These are phyloP conservation scores for Tachypleus tridentatus DNA, from an alignment of 1,140 invertebrate species.

Conservation along the genomic window DNA sequence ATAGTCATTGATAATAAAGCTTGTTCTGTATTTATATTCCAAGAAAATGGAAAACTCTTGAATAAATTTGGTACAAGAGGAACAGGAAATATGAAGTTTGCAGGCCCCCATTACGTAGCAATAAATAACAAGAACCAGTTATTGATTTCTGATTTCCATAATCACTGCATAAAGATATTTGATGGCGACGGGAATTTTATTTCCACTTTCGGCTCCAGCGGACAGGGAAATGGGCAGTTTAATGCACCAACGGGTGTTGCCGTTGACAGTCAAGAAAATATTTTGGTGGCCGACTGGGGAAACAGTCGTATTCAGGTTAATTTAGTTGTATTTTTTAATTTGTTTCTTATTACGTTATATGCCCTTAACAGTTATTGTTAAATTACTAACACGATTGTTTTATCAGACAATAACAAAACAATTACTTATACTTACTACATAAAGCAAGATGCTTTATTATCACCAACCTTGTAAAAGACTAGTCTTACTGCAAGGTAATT, in stretches of 20 bases:
- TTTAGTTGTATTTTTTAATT: background rate
- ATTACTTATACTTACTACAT: too few species aligned
- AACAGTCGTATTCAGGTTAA: slow-evolving; percentile 20
- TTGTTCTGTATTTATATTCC: slow-evolving; percentile 42
- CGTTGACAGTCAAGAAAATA: slow-evolving; percentile 43
- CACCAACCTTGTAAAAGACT: too few species aligned
- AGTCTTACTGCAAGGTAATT: too few species aligned
- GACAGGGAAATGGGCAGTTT: slow-evolving; percentile 40
- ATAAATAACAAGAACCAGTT: slow-evolving; percentile 41
- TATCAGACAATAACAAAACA: too few species aligned
- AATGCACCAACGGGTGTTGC: slow-evolving; percentile 49
- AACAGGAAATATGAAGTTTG: slow-evolving; percentile 39
- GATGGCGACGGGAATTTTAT: slow-evolving; percentile 36
- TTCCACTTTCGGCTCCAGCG: slow-evolving; percentile 38
- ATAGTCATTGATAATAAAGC: slow-evolving; percentile 52
- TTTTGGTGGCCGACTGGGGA: slow-evolving; percentile 42
- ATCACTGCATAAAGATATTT: slow-evolving; percentile 58
- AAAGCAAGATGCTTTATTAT: too few species aligned
- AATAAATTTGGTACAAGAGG: slow-evolving; percentile 35
- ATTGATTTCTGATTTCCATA: slow-evolving; percentile 72
- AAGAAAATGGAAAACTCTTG: slow-evolving; percentile 31
- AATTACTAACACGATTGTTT: too few species aligned
- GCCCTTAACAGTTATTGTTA: too few species aligned
- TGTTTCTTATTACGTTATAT: background rate
- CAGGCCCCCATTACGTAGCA: slow-evolving; percentile 46